Percentiles rank a stretch among this genome's conserved stretches.
Conservation (phyloP, 2,113 vertebrate species). For the Tretioscincus oriximinensis region DNA sequence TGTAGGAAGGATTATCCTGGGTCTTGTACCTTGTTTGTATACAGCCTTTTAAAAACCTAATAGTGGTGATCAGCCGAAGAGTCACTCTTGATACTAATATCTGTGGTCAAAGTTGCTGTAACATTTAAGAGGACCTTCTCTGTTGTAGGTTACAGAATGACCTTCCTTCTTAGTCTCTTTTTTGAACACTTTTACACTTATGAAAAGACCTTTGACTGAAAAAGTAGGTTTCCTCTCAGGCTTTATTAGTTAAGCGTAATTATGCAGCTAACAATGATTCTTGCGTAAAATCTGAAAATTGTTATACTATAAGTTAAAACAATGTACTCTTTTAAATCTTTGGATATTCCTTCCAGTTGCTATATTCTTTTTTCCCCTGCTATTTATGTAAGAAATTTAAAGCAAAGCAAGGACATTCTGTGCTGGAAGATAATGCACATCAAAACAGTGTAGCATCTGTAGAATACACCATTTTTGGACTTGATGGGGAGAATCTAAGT, state of each 20-base stretch:
- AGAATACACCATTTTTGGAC: conserved; percentile 25
- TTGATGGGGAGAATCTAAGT: conserved; percentile 10
- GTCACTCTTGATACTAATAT: no score
- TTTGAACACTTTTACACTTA: no score
- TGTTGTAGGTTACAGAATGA: no score
- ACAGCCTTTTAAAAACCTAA: no score
- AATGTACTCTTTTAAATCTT: background rate
- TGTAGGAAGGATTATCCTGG: no score
- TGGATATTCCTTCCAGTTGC: conserved; percentile 13
- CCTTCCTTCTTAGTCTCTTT: no score
- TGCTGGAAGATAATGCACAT: conserved; percentile 39
- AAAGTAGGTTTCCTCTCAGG: no score
- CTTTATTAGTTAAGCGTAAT: background rate
- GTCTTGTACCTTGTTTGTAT: no score
- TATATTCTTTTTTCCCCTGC: background rate
- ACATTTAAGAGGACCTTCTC: no score
- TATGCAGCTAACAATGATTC: background rate
- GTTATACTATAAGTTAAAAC: background rate
- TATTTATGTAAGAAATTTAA: background rate
- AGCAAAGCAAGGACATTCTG: conserved; percentile 23
- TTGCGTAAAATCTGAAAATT: background rate
- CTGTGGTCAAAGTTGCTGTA: no score
- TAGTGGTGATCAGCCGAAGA: no score
- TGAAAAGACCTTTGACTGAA: no score
- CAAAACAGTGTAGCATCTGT: conserved; percentile 16